Evolutionary conservation across 92 coral and sea anemone genomes (phyloP), one percentile per base, ranked within the genome.

Genomic region (Metridium senile): DNA sequence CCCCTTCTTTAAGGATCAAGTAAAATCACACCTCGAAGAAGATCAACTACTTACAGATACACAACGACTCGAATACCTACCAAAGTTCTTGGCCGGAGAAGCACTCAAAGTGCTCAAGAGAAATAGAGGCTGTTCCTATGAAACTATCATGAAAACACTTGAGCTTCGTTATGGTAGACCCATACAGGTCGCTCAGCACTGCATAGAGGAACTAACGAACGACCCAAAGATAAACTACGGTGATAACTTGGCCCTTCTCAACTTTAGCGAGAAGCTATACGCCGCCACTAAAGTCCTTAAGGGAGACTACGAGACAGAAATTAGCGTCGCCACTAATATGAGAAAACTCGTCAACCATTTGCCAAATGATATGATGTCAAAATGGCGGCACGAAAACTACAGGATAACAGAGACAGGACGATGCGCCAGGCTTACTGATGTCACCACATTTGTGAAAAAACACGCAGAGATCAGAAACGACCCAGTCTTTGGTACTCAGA

Each of bases 381-480:
- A 78, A 47, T 78, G 85, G 79, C 85, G 83, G 59, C 74, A 61
- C 45, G 76, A 77, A 58, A 78, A 87, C 79, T 83, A 83, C 30
- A 70, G 79, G 85, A 57, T 83, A 26, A 26, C 57, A 28, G 58
- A 68, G 58, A 59, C 68, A 0, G 82, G 88, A 64, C 63, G 34
- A 56, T 57, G 79, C 31, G 81, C 85, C 23, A 77, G 76, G 1
- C 57, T 83, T 47, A 58, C 66, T 76, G 85, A 87, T 61, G 61
- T 84, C 58, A 70, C 86, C 20, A 74, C 61, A 51, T 84, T 84
- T 76, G 84, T 88, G 16, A 79, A 71, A 68, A 88, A 58, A 75
- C 83, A 88, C 53, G 93, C 93, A 51, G 30, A 68, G 30, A 69
- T 88, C 31, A 74, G 86, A 46, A 88, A 88, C 39, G 93, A 88